Conservation (phyloP, 2,888 invertebrate genomes). For the Chelonus formosanus region DNA sequence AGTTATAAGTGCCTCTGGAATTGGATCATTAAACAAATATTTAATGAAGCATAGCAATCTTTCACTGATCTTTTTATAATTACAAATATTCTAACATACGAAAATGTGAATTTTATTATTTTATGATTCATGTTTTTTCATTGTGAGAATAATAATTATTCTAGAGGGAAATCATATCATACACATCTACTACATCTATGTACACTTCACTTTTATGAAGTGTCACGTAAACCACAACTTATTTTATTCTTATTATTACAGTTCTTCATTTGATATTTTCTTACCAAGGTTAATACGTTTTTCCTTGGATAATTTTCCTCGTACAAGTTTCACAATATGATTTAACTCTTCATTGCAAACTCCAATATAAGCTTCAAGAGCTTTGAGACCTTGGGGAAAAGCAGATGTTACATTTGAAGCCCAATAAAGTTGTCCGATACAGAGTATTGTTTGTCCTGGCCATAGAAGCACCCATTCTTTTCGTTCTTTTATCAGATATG, state of each 20-base stretch:
- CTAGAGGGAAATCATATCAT: too few species aligned
- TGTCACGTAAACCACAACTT: too few species aligned
- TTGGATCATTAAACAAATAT: too few species aligned
- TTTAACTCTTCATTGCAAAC: conserved; percentile 81
- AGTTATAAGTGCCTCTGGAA: conserved; percentile 84
- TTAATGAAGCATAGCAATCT: neutral
- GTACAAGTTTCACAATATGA: conserved; percentile 83
- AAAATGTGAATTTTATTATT: too few species aligned
- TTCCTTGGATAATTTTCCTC: conserved; percentile 85
- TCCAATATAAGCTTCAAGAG: conserved; percentile 73
- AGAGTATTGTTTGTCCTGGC: conserved; percentile 76
- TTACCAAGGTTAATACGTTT: conserved; percentile 87
- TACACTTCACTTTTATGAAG: too few species aligned
- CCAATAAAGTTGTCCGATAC: conserved; percentile 87
- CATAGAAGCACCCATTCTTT: conserved; percentile 71
- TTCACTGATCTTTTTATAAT: neutral
- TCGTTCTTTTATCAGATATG: conserved; percentile 62
- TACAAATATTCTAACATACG: neutral
- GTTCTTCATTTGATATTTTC: conserved; percentile 16
- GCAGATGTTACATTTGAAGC: conserved; percentile 84
- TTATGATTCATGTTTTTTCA: neutral
- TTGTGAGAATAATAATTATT: neutral
- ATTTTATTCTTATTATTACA: neutral
- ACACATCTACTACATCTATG: too few species aligned
- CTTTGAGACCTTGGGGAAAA: conserved; percentile 69